A percentile compares a stretch with the other conserved stretches of the same genome.
Evolutionary conservation across 2,113 vertebrate genomes (phyloP).

Genomic region (Isichthys henryi): DNA sequence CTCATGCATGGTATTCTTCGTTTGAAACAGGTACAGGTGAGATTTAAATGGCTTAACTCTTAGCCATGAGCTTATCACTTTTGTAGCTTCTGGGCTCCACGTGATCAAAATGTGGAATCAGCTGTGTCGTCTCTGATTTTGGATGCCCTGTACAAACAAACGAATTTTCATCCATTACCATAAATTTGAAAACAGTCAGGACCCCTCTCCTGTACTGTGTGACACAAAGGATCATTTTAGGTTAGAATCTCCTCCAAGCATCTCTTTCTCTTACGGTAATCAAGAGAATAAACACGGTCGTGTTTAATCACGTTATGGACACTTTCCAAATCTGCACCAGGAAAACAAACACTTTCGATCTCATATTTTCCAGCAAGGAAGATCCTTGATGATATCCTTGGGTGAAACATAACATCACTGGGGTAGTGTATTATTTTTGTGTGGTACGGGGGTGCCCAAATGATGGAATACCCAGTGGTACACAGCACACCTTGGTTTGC

Average conservation of each 20-base stretch:
- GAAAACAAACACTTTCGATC: not conserved
- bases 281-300: not conserved
- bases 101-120: not conserved
- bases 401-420: not conserved
- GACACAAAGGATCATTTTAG: not conserved
- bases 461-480: constrained; percentile 8
- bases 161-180: not conserved
- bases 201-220: not conserved
- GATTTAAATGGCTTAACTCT: not conserved
- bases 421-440: not conserved
- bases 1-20: not conserved
- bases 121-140: not conserved
- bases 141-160: not conserved
- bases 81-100: not conserved
- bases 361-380: not conserved
- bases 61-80: too few species aligned
- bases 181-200: not conserved
- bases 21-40: not conserved
- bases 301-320: not conserved
- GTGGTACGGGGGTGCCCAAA: not conserved
- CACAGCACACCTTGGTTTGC: not conserved
- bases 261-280: not conserved
- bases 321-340: not conserved
- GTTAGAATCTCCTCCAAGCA: not conserved
- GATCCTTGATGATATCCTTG: not conserved